A percentile compares a stretch with the other conserved stretches of the same genome.
Evolutionary conservation across 2,888 invertebrate species (phyloP).

Genomic region (Lasioglossum calceatum): DNA sequence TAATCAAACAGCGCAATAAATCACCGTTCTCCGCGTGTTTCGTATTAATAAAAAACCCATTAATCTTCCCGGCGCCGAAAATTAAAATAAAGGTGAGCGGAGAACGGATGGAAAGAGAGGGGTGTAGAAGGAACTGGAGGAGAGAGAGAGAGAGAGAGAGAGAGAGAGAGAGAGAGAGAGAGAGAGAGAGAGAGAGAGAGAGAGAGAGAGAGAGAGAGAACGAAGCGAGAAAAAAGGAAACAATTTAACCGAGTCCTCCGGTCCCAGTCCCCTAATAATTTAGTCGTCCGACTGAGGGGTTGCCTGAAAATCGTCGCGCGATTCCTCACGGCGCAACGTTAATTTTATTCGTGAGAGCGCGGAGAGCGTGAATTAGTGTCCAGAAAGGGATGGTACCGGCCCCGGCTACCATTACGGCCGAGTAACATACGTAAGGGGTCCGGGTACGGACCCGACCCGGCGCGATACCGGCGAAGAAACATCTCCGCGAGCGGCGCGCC

Average conservation of each 20-base stretch:
- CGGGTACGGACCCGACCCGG: conserved; percentile 46
- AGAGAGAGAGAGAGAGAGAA: neutral
- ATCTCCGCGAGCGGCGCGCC: conserved; percentile 67
- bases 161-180: neutral
- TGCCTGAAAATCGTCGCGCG: conserved; percentile 68
- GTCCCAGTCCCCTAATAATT: conserved; percentile 64
- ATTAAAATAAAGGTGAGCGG: conserved; percentile 38
- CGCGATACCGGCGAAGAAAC: conserved; percentile 73
- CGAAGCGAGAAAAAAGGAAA: conserved; percentile 20
- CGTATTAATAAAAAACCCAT: conserved; percentile 60
- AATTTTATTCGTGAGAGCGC: conserved; percentile 68
- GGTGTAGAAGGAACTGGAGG: neutral
- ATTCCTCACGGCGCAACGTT: conserved; percentile 71
- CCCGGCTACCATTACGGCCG: conserved; percentile 70
- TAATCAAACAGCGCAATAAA: conserved; percentile 52
- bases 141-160: neutral
- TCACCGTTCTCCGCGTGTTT: conserved; percentile 35
- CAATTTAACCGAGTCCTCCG: conserved; percentile 57
- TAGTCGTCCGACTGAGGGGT: conserved; percentile 63
- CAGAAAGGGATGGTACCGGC: conserved; percentile 69
- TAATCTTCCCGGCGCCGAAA: conserved; percentile 45
- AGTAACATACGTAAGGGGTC: conserved; percentile 69
- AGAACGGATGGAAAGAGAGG: neutral
- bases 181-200: neutral
- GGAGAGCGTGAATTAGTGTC: conserved; percentile 72